Percentiles rank a stretch among this genome's conserved stretches.
Conservation (phyloP, 2,888 invertebrate genomes). For the Polylopha cassiicola region DNA sequence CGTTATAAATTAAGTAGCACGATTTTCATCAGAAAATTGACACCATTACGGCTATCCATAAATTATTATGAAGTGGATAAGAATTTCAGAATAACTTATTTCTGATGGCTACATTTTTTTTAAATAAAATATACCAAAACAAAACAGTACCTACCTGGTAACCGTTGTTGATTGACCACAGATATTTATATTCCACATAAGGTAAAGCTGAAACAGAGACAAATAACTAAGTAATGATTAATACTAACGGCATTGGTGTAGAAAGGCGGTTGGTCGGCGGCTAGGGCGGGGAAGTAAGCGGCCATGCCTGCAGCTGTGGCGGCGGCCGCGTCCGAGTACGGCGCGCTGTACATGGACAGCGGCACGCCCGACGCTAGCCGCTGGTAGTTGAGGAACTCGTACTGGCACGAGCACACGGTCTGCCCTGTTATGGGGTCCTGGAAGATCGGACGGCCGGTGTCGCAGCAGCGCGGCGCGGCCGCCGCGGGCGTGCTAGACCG, state of each 20-base stretch:
- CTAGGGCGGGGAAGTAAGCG: slow-evolving; percentile 89
- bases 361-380: slow-evolving; percentile 86
- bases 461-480: slow-evolving; percentile 86
- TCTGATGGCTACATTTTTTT: too few species aligned
- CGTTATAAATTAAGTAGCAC: neutral
- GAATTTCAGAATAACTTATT: too few species aligned
- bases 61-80: too few species aligned
- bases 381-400: slow-evolving; percentile 91
- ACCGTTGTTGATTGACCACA: too few species aligned
- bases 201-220: neutral
- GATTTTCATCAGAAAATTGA: too few species aligned
- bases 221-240: slow-evolving; percentile 5
- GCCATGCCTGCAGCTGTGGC: slow-evolving; percentile 87
- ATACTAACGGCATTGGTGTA: slow-evolving; percentile 89
- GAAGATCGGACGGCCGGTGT: slow-evolving; percentile 93
- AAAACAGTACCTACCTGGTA: too few species aligned
- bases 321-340: slow-evolving; percentile 84
- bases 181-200: neutral
- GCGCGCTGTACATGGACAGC: slow-evolving; percentile 87
- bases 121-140: too few species aligned
- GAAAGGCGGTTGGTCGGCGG: slow-evolving; percentile 91
- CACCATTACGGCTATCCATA: too few species aligned
- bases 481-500: slow-evolving; percentile 73
- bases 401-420: slow-evolving; percentile 93
- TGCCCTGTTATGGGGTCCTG: slow-evolving; percentile 93